Evolutionary conservation across 1,140 invertebrate genomes (phyloP).

Genomic region (Leptonema lineaticorne): DNA sequence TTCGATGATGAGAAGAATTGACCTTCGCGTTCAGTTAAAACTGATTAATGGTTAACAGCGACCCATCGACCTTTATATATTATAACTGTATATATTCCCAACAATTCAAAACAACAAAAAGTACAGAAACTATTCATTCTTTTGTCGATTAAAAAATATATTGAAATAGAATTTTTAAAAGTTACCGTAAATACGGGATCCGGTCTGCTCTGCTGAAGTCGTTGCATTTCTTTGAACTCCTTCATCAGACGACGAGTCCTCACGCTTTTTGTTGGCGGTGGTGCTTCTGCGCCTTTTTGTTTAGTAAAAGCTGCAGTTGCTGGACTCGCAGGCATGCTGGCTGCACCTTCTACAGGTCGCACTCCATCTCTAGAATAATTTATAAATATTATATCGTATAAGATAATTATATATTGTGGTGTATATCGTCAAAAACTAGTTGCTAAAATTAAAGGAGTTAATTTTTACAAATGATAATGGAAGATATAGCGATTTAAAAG

Average conservation of each 20-base stretch:
- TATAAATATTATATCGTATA: no score
- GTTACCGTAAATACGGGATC: conserved; percentile 77
- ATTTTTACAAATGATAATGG: no score
- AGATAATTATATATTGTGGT: no score
- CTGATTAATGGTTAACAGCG: neutral
- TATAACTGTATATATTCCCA: no score
- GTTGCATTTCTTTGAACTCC: conserved; percentile 84
- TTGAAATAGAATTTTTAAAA: neutral
- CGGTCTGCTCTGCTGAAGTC: conserved; percentile 62
- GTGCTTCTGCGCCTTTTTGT: conserved; percentile 50
- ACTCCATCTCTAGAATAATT: conserved; percentile 63
- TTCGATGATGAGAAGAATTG: no score
- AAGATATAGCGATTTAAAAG: no score
- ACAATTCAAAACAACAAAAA: neutral
- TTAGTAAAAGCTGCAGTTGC: conserved; percentile 51
- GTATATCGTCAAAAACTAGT: no score
- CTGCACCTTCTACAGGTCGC: conserved; percentile 60
- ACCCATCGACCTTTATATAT: conserved; percentile 11
- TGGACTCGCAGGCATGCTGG: conserved; percentile 57
- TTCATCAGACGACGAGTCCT: conserved; percentile 86
- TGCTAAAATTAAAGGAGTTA: no score
- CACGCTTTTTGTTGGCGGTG: conserved; percentile 50
- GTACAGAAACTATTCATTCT: neutral
- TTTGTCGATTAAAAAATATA: neutral
- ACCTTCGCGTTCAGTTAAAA: neutral